Evolutionary conservation across 2,888 invertebrate species (phyloP).

Genomic region (Cosmia pyralina): DNA sequence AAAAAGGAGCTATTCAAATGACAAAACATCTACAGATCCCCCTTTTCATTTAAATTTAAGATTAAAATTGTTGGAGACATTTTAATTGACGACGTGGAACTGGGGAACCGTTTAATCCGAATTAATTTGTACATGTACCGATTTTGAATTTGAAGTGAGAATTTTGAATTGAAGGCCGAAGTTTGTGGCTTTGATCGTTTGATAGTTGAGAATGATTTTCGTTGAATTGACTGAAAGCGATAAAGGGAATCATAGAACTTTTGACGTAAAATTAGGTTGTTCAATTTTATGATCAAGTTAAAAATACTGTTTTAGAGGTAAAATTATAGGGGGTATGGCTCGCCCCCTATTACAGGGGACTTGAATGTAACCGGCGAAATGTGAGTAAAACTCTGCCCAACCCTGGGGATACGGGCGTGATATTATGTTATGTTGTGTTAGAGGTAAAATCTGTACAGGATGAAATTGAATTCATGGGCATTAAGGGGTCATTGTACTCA

Average conservation of each 20-base stretch:
- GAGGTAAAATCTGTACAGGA: too few relatives aligned
- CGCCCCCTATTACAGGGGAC: too few relatives aligned
- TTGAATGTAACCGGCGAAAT: too few relatives aligned
- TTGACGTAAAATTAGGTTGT: neutral
- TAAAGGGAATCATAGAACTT: neutral
- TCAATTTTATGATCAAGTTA: neutral
- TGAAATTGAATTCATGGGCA: too few relatives aligned
- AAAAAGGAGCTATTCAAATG: conserved; percentile 86
- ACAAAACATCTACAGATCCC: conserved; percentile 85
- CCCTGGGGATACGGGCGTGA: too few relatives aligned
- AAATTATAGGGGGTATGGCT: too few relatives aligned
- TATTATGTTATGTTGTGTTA: too few relatives aligned
- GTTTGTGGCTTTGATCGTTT: conserved; percentile 2
- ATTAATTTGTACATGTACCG: conserved; percentile 83
- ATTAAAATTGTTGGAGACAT: conserved; percentile 84
- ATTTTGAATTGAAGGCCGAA: conserved; percentile 14
- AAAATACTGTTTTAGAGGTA: neutral
- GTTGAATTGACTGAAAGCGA: neutral
- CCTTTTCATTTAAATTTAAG: conserved; percentile 88
- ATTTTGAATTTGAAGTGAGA: conserved; percentile 37
- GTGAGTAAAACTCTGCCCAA: too few relatives aligned
- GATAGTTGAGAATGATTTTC: conserved; percentile 3
- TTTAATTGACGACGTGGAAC: conserved; percentile 83
- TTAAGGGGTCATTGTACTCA: too few relatives aligned
- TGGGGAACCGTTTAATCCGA: conserved; percentile 72